A percentile compares a stretch with the other conserved stretches of the same genome.
Evolutionary conservation across 2,113 vertebrate species (phyloP).

Genomic region (Chinchilla lanigera): DNA sequence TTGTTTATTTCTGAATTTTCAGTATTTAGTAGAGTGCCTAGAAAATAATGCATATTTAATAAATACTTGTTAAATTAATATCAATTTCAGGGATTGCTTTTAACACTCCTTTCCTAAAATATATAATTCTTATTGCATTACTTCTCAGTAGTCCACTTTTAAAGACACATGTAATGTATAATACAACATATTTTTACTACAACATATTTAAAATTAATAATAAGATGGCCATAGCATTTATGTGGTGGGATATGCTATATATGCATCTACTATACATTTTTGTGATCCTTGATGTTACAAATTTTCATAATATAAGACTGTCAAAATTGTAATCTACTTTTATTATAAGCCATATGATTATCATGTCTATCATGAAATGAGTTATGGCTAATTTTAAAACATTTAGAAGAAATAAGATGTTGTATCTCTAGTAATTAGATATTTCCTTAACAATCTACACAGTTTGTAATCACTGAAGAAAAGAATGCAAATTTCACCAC

Average conservation of each 20-base stretch:
- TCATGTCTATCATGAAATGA: neutral
- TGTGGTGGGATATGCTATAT: neutral
- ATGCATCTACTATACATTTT: neutral
- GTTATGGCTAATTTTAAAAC: neutral
- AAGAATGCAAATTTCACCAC: neutral
- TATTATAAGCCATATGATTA: neutral
- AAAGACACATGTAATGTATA: neutral
- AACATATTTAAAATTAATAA: neutral
- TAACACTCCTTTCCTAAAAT: neutral
- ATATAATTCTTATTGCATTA: neutral
- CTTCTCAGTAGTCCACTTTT: conserved; percentile 6
- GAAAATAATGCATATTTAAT: neutral
- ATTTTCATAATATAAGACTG: neutral
- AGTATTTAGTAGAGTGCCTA: neutral
- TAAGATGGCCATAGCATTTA: neutral
- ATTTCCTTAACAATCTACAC: neutral
- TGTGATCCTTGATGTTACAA: neutral
- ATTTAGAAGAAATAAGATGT: neutral
- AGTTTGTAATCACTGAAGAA: neutral
- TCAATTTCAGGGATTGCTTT: neutral
- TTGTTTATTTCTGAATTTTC: neutral
- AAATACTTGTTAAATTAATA: neutral
- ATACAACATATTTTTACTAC: neutral
- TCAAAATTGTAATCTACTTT: neutral
- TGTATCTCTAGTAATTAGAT: neutral